phyloP scores from a whole-genome alignment of 2,888 invertebrate species.

The Acheta domesticus region DNA sequence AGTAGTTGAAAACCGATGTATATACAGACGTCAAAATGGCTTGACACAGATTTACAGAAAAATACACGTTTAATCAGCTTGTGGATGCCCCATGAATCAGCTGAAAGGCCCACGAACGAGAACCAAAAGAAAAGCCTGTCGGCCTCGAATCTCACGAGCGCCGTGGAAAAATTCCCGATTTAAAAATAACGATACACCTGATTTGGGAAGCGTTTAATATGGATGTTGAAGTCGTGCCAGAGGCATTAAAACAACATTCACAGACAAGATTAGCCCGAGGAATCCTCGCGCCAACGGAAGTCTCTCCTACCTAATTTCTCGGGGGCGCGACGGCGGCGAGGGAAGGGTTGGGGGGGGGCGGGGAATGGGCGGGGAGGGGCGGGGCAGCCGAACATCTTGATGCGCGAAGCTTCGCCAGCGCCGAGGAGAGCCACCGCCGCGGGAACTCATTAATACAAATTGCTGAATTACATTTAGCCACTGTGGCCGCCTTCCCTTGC shows the following conservation, averaged over 20 bases:
- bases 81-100: no score
- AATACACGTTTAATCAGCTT: no score
- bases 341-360: neutral
- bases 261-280: neutral
- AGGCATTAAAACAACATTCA: neutral
- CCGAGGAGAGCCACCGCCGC: neutral
- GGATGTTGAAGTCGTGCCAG: neutral
- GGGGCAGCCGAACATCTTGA: neutral
- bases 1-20: no score
- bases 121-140: no score
- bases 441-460: conserved; percentile 18
- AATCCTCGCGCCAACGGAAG: neutral
- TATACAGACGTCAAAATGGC: no score
- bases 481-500: neutral
- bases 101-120: no score
- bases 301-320: neutral
- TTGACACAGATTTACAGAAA: no score
- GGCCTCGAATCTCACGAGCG: no score
- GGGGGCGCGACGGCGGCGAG: neutral
- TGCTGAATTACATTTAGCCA: conserved; percentile 10
- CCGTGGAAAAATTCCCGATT: no score
- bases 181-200: neutral
- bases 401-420: no score
- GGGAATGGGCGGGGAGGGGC: neutral
- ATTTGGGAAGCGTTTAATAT: neutral